A percentile compares a stretch with the other conserved stretches of the same genome.
phyloP scores from a whole-genome alignment of 2,888 invertebrate genomes.

The Callosobruchus maculatus region DNA sequence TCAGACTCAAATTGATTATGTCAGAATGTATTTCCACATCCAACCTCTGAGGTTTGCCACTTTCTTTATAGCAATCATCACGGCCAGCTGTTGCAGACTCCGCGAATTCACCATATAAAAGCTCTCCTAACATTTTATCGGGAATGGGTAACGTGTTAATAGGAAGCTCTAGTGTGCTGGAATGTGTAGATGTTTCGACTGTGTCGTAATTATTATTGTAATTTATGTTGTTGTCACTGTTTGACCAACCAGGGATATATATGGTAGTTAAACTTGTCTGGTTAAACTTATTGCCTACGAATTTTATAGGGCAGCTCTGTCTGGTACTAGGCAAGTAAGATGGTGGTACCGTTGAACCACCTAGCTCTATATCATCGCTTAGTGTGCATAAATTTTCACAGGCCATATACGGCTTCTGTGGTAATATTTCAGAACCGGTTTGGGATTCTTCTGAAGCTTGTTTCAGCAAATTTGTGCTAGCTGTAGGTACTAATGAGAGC shows the following conservation, averaged over 20 bases:
- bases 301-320: conserved; percentile 65
- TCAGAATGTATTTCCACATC: conserved; percentile 26
- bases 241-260: conserved; percentile 54
- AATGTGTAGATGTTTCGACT: conserved; percentile 49
- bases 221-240: conserved; percentile 44
- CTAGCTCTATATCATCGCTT: conserved; percentile 58
- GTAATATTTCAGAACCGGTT: conserved; percentile 59
- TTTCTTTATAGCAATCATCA: conserved; percentile 35
- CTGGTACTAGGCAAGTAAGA: conserved; percentile 48
- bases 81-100: conserved; percentile 37
- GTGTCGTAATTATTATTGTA: conserved; percentile 10
- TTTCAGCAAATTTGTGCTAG: conserved; percentile 45
- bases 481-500: conserved; percentile 52
- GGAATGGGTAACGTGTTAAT: conserved; percentile 52
- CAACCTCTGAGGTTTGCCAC: conserved; percentile 58
- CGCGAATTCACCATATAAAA: conserved; percentile 47
- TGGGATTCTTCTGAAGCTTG: conserved; percentile 57
- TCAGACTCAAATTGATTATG: conserved; percentile 24
- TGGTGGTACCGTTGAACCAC: conserved; percentile 36
- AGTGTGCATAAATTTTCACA: conserved; percentile 67
- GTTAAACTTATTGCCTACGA: conserved; percentile 59
- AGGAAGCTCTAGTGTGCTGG: conserved; percentile 57
- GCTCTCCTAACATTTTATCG: conserved; percentile 53
- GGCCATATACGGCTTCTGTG: conserved; percentile 56
- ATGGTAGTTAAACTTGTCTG: conserved; percentile 54